Base-by-base conservation (phyloP, 2,113 vertebrate species). In the Kryptolebias marmoratus region DNA sequence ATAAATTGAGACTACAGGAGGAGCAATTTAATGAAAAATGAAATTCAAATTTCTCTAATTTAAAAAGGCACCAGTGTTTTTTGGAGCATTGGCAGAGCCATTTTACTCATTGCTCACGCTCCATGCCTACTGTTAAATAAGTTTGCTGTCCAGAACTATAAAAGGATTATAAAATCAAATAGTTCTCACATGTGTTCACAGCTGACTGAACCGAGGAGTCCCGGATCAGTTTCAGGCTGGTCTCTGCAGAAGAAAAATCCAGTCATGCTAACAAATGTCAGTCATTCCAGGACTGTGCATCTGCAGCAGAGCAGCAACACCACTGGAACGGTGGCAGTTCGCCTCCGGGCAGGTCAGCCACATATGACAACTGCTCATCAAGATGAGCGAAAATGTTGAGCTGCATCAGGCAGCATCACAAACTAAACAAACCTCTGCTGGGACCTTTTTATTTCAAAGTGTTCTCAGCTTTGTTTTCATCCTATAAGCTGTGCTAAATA, bases 231-330 rank as follows among this genome's bases (percentile, higher is more conserved):
- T 22, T 31, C 8, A 68, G 16, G 44, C 55, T 1, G 30, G 11
- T 31, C 45, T 27, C 11, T 39, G 45, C 30, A 69, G 45, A 49
- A 50, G 5, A 47, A 57, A 68, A 58, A 4, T 18, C 12, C 12
- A 59, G 30, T 13, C n/a, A 36, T 50, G 45, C 67, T 59, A 50
- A 58, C 12, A 5, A 69, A 49, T 50, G 45, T 15, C 30, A 27
- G 15, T 69, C 55, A 59, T 69, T 59, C 56, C 47, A 36, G 13
- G 10, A 27, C 47, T 50, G 56, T 59, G 55, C 67, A 50, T 69
- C 45, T 69, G 53, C 45, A 59, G 56, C 12, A 39, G 31, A 18
- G 12, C 18, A 15, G 28, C 10, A 39, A 59, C 55, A 69, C 30
- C 7, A 28, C 31, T 50, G 44, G 18, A 30, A 15, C 16, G 6